Conservation (phyloP, 2,113 vertebrate genomes). For the Indicator indicator region DNA sequence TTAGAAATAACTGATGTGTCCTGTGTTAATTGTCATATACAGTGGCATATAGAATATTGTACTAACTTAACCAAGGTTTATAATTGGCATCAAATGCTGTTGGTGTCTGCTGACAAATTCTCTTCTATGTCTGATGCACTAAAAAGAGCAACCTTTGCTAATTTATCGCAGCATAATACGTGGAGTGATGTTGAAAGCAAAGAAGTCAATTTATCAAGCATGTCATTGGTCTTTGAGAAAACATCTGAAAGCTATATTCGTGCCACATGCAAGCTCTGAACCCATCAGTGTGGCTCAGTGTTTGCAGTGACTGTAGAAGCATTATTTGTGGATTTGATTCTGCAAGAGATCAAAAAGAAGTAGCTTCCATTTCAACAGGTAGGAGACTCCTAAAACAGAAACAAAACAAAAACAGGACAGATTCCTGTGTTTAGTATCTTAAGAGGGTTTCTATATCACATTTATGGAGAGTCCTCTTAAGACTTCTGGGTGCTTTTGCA, state of each 20-base stretch:
- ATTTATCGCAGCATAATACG: background rate
- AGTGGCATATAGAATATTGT: background rate
- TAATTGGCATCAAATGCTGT: background rate
- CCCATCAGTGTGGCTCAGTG: accelerated
- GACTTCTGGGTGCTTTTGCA: background rate
- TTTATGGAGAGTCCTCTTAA: background rate
- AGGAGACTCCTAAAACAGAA: background rate
- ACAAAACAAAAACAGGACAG: background rate
- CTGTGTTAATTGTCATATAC: background rate
- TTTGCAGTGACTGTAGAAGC: accelerated
- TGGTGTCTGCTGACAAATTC: background rate
- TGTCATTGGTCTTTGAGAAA: background rate
- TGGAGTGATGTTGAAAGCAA: background rate
- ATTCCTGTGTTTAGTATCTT: background rate
- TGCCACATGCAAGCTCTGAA: background rate
- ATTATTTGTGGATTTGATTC: background rate
- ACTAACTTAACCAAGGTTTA: background rate
- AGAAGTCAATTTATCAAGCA: background rate
- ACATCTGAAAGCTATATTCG: background rate
- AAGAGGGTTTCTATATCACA: background rate
- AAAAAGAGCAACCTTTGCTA: background rate
- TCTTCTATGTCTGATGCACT: background rate
- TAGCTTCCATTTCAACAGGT: background rate
- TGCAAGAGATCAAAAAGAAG: background rate
- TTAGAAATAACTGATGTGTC: conserved; percentile 18